Evolutionary conservation across 1,140 invertebrate species (phyloP).

Genomic region (Diplogasteroides magnus): DNA sequence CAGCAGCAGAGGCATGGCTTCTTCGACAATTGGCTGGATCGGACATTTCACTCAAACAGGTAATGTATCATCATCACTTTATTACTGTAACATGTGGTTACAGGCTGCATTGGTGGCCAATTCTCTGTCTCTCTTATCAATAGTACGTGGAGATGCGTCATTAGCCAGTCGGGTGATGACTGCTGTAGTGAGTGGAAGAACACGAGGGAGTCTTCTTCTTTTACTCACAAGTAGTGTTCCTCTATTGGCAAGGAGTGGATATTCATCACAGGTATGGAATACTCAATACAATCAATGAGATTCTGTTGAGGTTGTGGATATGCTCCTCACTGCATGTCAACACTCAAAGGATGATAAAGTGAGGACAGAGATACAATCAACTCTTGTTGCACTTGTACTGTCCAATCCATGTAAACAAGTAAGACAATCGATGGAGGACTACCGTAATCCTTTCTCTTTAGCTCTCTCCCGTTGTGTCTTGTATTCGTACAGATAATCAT

Average conservation of each 20-base stretch:
- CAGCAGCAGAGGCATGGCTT: neutral
- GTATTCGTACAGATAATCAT: neutral
- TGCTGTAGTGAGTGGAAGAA: neutral
- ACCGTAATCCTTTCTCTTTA: neutral
- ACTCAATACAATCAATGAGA: neutral
- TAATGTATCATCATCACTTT: neutral
- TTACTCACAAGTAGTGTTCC: neutral
- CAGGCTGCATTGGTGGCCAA: neutral
- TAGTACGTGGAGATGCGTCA: neutral
- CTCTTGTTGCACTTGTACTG: neutral
- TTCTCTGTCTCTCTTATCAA: neutral
- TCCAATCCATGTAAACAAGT: too few relatives aligned
- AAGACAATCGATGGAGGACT: too few relatives aligned
- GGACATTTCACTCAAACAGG: neutral
- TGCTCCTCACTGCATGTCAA: too few relatives aligned
- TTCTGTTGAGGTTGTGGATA: too few relatives aligned
- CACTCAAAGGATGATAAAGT: neutral
- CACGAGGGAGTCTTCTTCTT: neutral
- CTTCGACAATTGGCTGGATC: neutral
- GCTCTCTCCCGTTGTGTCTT: neutral
- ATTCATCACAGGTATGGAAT: neutral
- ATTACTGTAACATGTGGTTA: neutral
- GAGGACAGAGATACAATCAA: neutral
- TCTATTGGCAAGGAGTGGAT: neutral
- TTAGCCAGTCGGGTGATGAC: neutral